phyloP scores from a whole-genome alignment of 2,888 invertebrate genomes.

The Mesochorus sp. region DNA sequence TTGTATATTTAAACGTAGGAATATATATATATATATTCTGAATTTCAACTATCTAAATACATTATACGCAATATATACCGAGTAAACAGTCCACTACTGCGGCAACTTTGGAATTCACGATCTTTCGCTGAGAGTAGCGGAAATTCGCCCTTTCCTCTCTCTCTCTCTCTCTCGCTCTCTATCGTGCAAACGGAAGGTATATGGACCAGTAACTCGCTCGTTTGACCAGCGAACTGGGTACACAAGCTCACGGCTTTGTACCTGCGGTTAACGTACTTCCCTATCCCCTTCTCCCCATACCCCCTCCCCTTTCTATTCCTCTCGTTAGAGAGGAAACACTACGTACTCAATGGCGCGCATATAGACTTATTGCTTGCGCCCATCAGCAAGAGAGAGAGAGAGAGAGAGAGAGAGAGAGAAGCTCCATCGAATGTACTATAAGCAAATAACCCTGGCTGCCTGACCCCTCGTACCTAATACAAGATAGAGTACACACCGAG shows the following conservation, averaged over 20 bases:
- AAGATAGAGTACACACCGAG: constrained; percentile 46
- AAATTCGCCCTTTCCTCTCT: neutral
- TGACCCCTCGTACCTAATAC: constrained; percentile 51
- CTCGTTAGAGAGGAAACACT: constrained; percentile 19
- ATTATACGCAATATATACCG: neutral
- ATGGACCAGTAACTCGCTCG: constrained; percentile 19
- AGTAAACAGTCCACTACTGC: neutral
- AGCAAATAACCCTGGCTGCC: constrained; percentile 51
- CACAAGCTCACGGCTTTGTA: constrained; percentile 58
- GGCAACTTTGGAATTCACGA: constrained; percentile 35
- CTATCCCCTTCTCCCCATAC: constrained; percentile 13
- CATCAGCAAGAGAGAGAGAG: neutral
- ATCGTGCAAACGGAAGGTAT: constrained; percentile 39
- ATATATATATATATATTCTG: constrained; percentile 7
- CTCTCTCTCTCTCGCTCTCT: neutral
- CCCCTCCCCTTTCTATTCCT: neutral
- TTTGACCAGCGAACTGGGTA: constrained; percentile 59
- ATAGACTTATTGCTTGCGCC: constrained; percentile 39
- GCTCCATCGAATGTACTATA: constrained; percentile 32
- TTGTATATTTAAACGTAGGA: too few species aligned
- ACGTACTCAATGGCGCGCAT: constrained; percentile 17
- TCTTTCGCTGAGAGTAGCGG: constrained; percentile 19
- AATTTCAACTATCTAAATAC: neutral
- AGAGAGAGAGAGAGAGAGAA: constrained; percentile 18
- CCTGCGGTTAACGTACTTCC: constrained; percentile 60